Evolutionary conservation across 2,888 invertebrate genomes (phyloP), one percentile per base, ranked within the genome.

Genomic region (Melinaea menophilus): DNA sequence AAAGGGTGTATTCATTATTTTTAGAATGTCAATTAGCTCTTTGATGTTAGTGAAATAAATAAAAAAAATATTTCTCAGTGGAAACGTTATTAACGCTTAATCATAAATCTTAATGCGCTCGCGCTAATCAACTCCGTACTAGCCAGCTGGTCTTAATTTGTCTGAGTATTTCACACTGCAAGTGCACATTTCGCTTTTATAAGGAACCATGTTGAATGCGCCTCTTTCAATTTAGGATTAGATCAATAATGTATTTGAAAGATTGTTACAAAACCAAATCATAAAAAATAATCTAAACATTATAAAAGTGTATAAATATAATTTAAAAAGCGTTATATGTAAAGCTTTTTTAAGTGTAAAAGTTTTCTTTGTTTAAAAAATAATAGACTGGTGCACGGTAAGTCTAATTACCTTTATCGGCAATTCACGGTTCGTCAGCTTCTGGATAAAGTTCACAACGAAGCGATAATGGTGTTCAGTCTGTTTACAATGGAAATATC

Each of bases 141-240:
- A 75, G 74, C 77, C 88, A 89, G 88, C 87, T 88, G 89, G 77
- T 74, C 81, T 83, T 82, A 85, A 88, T 88, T 87, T 85, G 80
- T 82, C 81, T 77, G 81, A 79, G 77, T 81, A 78, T 78, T 83
- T 82, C 79, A 79, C 82, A 80, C 81, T 79, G 79, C 74, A 67
- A 66, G 62, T 69, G 69, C 64, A 65, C 70, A 66, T 63, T 70
- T 68, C 65, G 63, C 65, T 57, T 55, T 59, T 45, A 62, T 62
- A 62, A 66, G 62, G 61, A 59, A 60, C 41, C 63, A 58, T 67
- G 56, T 61, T 67, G 61, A 67, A 46, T 61, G 41, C 34, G 33
- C 61, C 60, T 57, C 61, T 58, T 35, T 11, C 54, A 62, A 2
- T 12, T 3, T n/a, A 46, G n/a, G 12, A 46, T 22, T 22, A 1